Percentiles rank a stretch among this genome's conserved stretches.
phyloP scores from a whole-genome alignment of 2,888 invertebrate genomes.

The Blastobasis lacticolella region DNA sequence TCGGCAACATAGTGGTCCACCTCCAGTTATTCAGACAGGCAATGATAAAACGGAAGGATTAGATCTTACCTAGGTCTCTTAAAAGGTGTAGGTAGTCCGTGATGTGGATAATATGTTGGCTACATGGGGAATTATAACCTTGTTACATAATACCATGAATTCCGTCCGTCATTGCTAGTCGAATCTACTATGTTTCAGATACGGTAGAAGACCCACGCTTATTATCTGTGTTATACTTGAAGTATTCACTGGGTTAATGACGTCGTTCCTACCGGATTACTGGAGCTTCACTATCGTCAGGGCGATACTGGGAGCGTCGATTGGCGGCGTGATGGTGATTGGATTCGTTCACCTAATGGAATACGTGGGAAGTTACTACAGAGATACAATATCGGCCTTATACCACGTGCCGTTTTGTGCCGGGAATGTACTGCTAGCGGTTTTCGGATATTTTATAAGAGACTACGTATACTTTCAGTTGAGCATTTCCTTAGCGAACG shows the following conservation, averaged over 20 bases:
- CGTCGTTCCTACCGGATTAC: constrained; percentile 78
- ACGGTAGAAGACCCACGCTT: constrained; percentile 81
- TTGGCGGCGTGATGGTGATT: constrained; percentile 83
- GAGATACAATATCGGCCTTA: constrained; percentile 71
- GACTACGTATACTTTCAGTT: constrained; percentile 79
- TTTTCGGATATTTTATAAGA: constrained; percentile 76
- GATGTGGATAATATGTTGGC: too few species aligned
- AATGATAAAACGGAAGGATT: too few species aligned
- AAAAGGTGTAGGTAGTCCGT: too few species aligned
- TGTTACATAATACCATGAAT: too few species aligned
- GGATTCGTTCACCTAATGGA: constrained; percentile 76
- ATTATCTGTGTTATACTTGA: constrained; percentile 81
- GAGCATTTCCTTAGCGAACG: constrained; percentile 71
- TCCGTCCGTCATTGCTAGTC: too few species aligned
- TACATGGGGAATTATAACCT: too few species aligned
- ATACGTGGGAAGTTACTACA: constrained; percentile 68
- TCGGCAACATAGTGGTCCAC: too few species aligned
- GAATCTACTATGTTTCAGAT: constrained; percentile 61
- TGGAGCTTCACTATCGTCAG: constrained; percentile 78
- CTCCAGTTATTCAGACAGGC: too few species aligned
- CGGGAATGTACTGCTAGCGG: constrained; percentile 76
- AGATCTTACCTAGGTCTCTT: too few species aligned
- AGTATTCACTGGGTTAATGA: constrained; percentile 77
- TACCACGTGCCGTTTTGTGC: constrained; percentile 80
- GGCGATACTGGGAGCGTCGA: constrained; percentile 81